These are phyloP conservation scores for Melitaea athalia DNA, from an alignment of 2,888 invertebrate species.

Conservation along the genomic window DNA sequence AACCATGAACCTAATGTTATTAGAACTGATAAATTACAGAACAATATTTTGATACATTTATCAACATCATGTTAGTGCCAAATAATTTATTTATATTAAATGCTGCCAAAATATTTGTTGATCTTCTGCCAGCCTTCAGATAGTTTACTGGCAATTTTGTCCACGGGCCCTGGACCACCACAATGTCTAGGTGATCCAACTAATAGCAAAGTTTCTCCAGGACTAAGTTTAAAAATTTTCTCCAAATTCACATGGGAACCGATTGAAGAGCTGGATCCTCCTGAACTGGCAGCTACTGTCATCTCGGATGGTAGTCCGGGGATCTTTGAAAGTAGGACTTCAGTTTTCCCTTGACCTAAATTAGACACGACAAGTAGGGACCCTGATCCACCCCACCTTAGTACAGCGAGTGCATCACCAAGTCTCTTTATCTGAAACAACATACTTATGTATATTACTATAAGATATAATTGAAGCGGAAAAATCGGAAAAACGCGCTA, in stretches of 20 bases:
- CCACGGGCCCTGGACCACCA: conserved; percentile 74
- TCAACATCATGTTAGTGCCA: background rate
- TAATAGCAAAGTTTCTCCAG: conserved; percentile 66
- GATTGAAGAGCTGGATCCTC: conserved; percentile 59
- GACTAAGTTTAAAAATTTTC: conserved; percentile 56
- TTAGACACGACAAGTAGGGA: conserved; percentile 73
- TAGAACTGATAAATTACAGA: background rate
- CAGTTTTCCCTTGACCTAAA: conserved; percentile 64
- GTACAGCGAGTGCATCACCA: conserved; percentile 66
- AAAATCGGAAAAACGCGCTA: no score
- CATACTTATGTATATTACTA: conserved; percentile 2
- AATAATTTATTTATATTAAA: conserved; percentile 32
- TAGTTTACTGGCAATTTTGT: conserved; percentile 72
- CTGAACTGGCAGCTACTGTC: conserved; percentile 65
- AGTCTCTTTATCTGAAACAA: conserved; percentile 80
- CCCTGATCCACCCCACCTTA: conserved; percentile 70
- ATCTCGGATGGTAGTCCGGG: conserved; percentile 67
- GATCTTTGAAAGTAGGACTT: conserved; percentile 73
- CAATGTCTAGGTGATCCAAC: conserved; percentile 71
- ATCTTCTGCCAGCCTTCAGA: conserved; percentile 77
- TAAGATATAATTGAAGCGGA: background rate
- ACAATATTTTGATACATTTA: background rate
- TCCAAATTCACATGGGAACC: conserved; percentile 60
- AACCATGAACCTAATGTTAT: background rate
- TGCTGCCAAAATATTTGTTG: conserved; percentile 71